phyloP scores from a whole-genome alignment of 2,113 vertebrate genomes.

The Mesoclemmys tuberculata region DNA sequence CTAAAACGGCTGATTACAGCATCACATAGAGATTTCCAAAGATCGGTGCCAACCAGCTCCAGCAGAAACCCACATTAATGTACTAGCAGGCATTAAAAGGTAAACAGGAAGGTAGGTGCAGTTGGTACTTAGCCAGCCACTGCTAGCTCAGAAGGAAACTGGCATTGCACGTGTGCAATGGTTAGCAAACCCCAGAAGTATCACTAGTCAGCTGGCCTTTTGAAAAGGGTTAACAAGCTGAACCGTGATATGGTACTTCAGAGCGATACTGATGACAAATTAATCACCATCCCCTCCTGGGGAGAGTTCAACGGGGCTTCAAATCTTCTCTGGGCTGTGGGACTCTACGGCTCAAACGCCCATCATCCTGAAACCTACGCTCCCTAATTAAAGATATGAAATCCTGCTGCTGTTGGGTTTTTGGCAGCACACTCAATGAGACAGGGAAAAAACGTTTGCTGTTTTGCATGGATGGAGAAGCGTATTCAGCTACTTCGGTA shows the following conservation, averaged over 20 bases:
- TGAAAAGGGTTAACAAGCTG: too few species aligned
- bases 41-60: neutral
- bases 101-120: neutral
- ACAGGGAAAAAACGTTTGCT: neutral
- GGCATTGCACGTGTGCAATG: neutral
- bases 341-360: neutral
- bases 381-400: fast-evolving
- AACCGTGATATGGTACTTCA: neutral
- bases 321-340: neutral
- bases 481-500: fast-evolving
- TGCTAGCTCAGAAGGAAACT: neutral
- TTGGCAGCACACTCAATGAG: neutral
- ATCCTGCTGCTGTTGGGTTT: neutral
- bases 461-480: neutral
- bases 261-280: neutral
- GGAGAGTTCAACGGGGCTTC: neutral
- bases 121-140: neutral
- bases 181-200: neutral
- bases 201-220: neutral
- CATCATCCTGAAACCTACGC: too few species aligned
- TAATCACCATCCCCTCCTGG: neutral
- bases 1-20: neutral
- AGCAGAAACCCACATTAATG: neutral
- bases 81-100: fast-evolving
- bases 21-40: neutral